Base-by-base conservation (phyloP, 2,113 vertebrate species). In the Lepus timidus region DNA sequence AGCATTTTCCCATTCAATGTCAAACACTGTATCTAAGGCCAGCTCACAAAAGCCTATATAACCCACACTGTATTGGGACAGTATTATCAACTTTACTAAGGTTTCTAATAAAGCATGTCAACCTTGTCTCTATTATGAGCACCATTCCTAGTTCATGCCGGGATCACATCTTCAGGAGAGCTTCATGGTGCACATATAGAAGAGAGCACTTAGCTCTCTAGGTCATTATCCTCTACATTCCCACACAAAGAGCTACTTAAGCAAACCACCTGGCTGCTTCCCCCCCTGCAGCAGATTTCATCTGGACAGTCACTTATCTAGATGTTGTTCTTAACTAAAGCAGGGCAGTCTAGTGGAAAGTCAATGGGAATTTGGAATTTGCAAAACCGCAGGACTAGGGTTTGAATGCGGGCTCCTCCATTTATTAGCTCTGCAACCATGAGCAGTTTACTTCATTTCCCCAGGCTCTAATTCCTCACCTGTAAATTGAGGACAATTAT, bases 241-340 rank as follows among this genome's bases (percentile, higher is more conserved):
- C 87, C 70, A 93, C 51, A 82, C 82, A 96, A 92, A 92, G 11
- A 96, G 55, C 55, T 92, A 85, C 64, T 89, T 85, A 89, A 73
- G 25, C 29, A 95, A 91, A 93, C 75, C 39, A 94, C 23, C 61
- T 83, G 85, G 71, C 86, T 83, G 25, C 71, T 93, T 91, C 92
- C 44, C 80, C 9, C 23, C n/a, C 27, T 61, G 25, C n/a, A 74
- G 74, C 64, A 93, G 70, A 80, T 89, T 86, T 95, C 76, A 90
- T 73, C 49, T 64, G 90, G 51, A 96, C 74, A 79, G 64, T 73
- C 29, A 91, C 33, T 94, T 62, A 95, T 62, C 64, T 85, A 88
- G 22, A 75, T 76, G 71, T 58, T 85, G 65, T 73, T 90, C 64
- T 94, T 29, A 97, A 78, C 31, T 94, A 27, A 87, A 92, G 70